Evolutionary conservation across 1,140 invertebrate genomes (phyloP).

Genomic region (Euschistus heros): DNA sequence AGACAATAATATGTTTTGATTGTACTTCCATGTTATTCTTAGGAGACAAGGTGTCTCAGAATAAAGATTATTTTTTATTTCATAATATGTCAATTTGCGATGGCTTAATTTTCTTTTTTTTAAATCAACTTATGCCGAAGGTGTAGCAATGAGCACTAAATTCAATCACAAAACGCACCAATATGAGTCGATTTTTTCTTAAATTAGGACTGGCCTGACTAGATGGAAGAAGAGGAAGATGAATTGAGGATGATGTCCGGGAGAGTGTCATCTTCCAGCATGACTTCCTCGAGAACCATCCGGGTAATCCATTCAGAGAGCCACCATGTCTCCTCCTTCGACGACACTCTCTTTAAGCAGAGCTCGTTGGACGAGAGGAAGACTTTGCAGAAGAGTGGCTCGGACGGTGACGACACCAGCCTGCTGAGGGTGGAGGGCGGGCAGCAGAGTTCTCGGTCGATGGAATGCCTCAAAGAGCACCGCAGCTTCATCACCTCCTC

Average conservation of each 20-base stretch:
- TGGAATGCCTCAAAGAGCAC: constrained; percentile 43
- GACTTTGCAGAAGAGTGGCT: constrained; percentile 2
- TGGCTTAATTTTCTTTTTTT: too few species aligned
- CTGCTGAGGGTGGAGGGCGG: not conserved
- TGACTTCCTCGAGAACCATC: not conserved
- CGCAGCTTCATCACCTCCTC: constrained; percentile 48
- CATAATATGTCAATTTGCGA: too few species aligned
- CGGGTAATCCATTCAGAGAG: not conserved
- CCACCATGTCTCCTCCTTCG: constrained; percentile 2
- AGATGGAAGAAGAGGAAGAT: constrained; percentile 6
- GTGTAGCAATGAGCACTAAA: too few species aligned
- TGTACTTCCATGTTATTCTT: too few species aligned
- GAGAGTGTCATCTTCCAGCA: not conserved
- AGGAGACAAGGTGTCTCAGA: too few species aligned
- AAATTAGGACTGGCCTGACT: not conserved
- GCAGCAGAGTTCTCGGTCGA: constrained; percentile 40
- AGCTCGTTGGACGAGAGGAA: not conserved
- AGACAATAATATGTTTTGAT: too few species aligned
- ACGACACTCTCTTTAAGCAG: constrained; percentile 9
- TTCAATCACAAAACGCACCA: too few species aligned
- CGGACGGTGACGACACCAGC: not conserved
- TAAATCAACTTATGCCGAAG: too few species aligned
- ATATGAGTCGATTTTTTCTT: too few species aligned
- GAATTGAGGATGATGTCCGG: not conserved
- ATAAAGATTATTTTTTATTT: too few species aligned